These are phyloP conservation scores for Euplexia lucipara DNA, from an alignment of 2,888 invertebrate species.

Conservation along the genomic window DNA sequence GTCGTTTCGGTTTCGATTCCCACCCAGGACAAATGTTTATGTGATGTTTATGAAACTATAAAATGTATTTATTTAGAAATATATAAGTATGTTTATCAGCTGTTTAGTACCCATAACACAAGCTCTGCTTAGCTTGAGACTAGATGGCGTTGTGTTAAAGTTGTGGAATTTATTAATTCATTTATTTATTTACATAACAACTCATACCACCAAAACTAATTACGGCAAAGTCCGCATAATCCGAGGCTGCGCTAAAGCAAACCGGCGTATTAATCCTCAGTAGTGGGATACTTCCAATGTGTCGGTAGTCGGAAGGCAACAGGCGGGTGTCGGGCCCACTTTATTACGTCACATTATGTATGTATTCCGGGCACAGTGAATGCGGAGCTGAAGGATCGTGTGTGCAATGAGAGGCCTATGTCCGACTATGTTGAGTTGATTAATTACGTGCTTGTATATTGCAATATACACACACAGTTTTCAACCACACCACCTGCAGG, in stretches of 20 bases:
- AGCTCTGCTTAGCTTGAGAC: no score
- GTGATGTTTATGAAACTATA: no score
- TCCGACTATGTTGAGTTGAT: slow-evolving; percentile 19
- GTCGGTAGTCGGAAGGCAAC: slow-evolving; percentile 57
- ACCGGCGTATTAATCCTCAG: slow-evolving; percentile 70
- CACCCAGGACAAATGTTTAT: no score
- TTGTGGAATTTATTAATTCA: slow-evolving; percentile 53
- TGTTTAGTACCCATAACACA: no score
- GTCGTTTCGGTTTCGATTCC: no score
- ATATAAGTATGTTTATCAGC: no score
- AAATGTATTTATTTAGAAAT: no score
- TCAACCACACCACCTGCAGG: no score
- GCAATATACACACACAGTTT: no score
- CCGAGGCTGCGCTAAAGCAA: slow-evolving; percentile 70
- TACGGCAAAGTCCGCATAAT: slow-evolving; percentile 74
- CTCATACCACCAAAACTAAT: slow-evolving; percentile 74
- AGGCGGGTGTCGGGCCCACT: slow-evolving; percentile 56
- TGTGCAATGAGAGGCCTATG: slow-evolving; percentile 18
- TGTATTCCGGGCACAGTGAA: slow-evolving; percentile 28
- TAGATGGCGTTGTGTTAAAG: no score
- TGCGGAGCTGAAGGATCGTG: slow-evolving; percentile 17
- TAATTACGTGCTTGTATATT: slow-evolving; percentile 13
- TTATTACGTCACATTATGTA: slow-evolving; percentile 59
- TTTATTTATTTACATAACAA: slow-evolving; percentile 63
- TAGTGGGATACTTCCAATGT: slow-evolving; percentile 57